Evolutionary conservation across 2,888 invertebrate genomes (phyloP).

Genomic region (Physocephala rufipes): DNA sequence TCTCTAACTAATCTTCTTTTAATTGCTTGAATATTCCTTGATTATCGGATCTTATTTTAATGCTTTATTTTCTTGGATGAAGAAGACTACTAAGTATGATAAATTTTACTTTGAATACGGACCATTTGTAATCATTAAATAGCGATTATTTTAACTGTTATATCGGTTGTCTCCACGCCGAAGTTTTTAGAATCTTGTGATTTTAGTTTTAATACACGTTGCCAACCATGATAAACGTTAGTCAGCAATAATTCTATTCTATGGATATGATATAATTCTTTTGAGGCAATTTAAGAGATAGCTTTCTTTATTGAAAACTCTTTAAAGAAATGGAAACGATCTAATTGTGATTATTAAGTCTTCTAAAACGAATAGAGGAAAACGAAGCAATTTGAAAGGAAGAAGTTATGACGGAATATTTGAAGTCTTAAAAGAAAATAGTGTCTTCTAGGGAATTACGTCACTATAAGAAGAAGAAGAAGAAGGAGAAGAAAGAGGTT

Average conservation of each 20-base stretch:
- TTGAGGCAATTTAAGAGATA: background rate
- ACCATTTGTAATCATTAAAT: slow-evolving; percentile 35
- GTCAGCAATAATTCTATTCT: background rate
- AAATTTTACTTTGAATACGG: slow-evolving; percentile 32
- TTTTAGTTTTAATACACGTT: too few relatives aligned
- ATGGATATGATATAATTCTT: background rate
- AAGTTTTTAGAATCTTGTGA: too few relatives aligned
- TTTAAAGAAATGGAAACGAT: background rate
- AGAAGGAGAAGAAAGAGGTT: too few relatives aligned
- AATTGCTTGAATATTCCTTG: slow-evolving; percentile 26
- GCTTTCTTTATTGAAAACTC: background rate
- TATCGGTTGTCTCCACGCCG: background rate
- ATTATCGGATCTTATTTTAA: slow-evolving; percentile 29
- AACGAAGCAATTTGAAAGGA: too few relatives aligned
- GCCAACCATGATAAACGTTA: too few relatives aligned
- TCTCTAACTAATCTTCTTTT: slow-evolving; percentile 9
- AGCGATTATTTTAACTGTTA: slow-evolving; percentile 27
- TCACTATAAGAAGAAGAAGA: too few relatives aligned
- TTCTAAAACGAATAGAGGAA: too few relatives aligned
- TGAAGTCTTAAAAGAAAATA: too few relatives aligned
- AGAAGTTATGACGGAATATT: too few relatives aligned
- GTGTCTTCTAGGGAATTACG: too few relatives aligned
- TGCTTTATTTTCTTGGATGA: slow-evolving; percentile 10
- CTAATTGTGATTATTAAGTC: background rate
- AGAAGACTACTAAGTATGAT: slow-evolving; percentile 23